Percentiles rank a stretch among this genome's conserved stretches.
These are phyloP conservation scores for Chionis minor DNA, from an alignment of 2,113 vertebrate genomes.

Conservation along the genomic window DNA sequence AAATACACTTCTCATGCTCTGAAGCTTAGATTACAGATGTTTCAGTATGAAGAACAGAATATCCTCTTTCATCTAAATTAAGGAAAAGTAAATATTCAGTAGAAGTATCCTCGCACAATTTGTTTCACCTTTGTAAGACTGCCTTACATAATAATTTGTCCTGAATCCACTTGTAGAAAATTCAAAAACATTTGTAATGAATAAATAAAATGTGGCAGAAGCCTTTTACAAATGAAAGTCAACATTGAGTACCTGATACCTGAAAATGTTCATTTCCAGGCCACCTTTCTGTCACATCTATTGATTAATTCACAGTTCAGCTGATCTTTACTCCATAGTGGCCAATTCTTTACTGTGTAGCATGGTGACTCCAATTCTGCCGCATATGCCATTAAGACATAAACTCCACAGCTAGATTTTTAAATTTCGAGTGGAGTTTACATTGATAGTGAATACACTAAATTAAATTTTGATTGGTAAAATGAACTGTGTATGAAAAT, in stretches of 20 bases:
- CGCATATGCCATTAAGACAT: background rate
- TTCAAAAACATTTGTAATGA: background rate
- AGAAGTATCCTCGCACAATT: background rate
- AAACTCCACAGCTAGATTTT: background rate
- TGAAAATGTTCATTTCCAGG: background rate
- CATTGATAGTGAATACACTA: background rate
- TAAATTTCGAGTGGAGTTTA: background rate
- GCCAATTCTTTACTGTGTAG: background rate
- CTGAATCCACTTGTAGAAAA: background rate
- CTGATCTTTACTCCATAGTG: background rate
- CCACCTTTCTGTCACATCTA: background rate
- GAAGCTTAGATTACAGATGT: background rate
- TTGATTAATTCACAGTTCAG: background rate
- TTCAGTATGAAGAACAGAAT: background rate
- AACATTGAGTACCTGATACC: background rate
- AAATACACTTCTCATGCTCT: background rate
- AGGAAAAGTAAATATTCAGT: background rate
- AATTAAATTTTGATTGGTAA: background rate
- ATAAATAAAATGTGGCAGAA: background rate
- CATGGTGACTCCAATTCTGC: background rate
- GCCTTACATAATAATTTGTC: background rate
- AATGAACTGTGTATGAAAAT: background rate
- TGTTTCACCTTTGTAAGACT: background rate
- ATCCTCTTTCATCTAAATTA: background rate
- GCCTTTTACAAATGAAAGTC: background rate